These are phyloP conservation scores for Calameuta filiformis DNA, from an alignment of 2,888 invertebrate genomes.

Conservation along the genomic window DNA sequence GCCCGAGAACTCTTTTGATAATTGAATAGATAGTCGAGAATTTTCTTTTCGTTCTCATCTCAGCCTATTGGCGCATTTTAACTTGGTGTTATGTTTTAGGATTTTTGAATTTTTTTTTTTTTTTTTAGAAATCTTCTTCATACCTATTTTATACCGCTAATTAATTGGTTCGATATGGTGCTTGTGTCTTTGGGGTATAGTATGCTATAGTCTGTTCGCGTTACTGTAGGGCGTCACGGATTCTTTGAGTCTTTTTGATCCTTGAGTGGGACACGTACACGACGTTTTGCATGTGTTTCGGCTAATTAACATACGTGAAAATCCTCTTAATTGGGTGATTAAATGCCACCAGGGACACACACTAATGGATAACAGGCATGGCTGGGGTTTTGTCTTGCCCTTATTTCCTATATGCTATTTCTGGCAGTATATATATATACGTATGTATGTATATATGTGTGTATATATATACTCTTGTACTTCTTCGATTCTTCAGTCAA, in stretches of 20 bases:
- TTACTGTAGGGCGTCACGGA: background rate
- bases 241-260: background rate
- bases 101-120: no score
- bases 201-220: background rate
- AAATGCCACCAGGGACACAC: constrained; percentile 45
- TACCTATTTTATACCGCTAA: background rate
- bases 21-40: constrained; percentile 62
- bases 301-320: constrained; percentile 60
- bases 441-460: background rate
- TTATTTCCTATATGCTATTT: background rate
- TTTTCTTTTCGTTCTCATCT: constrained; percentile 19
- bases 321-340: constrained; percentile 56
- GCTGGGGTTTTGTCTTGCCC: constrained; percentile 3
- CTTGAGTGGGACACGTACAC: constrained; percentile 4
- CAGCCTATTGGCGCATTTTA: no score
- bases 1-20: constrained; percentile 54
- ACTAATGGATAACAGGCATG: constrained; percentile 41
- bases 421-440: background rate
- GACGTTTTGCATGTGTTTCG: constrained; percentile 55
- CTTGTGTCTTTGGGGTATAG: no score
- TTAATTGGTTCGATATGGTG: background rate
- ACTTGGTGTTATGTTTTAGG: no score
- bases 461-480: background rate
- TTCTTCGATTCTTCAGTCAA: background rate
- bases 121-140: no score